phyloP scores from a whole-genome alignment of 2,888 invertebrate species.

The Tortricodes alternella region DNA sequence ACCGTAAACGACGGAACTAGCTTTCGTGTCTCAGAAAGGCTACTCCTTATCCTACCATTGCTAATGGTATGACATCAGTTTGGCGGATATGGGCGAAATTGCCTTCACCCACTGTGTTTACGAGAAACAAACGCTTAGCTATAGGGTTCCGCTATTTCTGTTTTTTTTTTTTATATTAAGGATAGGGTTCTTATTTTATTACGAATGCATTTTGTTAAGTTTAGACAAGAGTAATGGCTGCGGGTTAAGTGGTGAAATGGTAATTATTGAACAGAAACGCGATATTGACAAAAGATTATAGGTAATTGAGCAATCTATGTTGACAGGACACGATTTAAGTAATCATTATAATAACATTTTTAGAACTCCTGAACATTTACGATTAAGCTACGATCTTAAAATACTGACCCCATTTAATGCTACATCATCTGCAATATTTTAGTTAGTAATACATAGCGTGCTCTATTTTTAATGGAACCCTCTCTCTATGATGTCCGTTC shows the following conservation, averaged over 20 bases:
- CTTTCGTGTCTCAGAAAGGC: constrained; percentile 53
- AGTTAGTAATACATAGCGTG: neutral
- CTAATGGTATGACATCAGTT: constrained; percentile 70
- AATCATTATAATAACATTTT: too few species aligned
- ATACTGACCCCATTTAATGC: neutral
- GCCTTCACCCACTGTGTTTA: constrained; percentile 71
- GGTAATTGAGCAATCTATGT: too few species aligned
- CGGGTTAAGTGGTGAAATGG: too few species aligned
- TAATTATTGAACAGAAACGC: too few species aligned
- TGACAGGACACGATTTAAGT: too few species aligned
- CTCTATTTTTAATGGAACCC: neutral
- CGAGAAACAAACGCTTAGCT: constrained; percentile 38
- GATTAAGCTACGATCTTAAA: neutral
- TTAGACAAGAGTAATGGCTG: too few species aligned
- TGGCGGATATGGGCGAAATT: constrained; percentile 71
- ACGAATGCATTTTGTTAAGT: too few species aligned
- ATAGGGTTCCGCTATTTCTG: constrained; percentile 30
- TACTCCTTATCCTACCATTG: constrained; percentile 57
- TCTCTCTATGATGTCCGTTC: neutral
- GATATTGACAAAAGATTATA: too few species aligned
- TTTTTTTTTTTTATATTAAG: neutral
- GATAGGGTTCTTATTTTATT: neutral
- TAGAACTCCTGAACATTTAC: too few species aligned
- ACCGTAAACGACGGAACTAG: constrained; percentile 32
- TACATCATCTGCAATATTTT: neutral